phyloP scores from a whole-genome alignment of 2,113 vertebrate genomes.

The Arenaria interpres region DNA sequence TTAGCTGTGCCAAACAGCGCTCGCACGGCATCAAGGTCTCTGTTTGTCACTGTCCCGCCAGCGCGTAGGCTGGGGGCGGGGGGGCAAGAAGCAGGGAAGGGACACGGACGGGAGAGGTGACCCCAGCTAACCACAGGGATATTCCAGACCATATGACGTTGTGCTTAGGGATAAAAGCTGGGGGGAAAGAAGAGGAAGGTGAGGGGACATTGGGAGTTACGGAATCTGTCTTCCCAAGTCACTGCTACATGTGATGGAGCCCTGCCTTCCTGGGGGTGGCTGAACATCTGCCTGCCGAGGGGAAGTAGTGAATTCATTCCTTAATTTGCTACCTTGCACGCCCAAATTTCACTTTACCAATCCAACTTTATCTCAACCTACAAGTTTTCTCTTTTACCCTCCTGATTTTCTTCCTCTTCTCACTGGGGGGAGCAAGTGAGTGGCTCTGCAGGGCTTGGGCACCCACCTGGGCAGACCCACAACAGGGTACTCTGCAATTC shows the following conservation, averaged over 20 bases:
- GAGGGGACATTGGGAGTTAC: rapidly evolving
- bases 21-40: not conserved
- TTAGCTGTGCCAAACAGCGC: not conserved
- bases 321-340: not conserved
- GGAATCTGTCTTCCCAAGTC: not conserved
- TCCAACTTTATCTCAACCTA: not conserved
- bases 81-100: rapidly evolving
- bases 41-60: rapidly evolving
- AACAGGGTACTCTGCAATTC: not conserved
- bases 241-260: rapidly evolving
- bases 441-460: not conserved
- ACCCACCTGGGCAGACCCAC: not conserved
- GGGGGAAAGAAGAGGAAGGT: not conserved
- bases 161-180: not conserved
- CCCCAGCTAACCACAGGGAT: not conserved
- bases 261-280: not conserved
- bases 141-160: rapidly evolving
- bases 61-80: rapidly evolving
- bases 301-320: not conserved
- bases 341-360: not conserved
- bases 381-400: not conserved
- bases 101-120: not conserved
- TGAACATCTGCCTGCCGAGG: not conserved
- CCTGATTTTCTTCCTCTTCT: not conserved
- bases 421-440: not conserved